Evolutionary conservation across 2,797 vertebrate species (phyloP), one percentile per base, ranked within the genome.

Genomic region (Hapalemur alaotrensis): DNA sequence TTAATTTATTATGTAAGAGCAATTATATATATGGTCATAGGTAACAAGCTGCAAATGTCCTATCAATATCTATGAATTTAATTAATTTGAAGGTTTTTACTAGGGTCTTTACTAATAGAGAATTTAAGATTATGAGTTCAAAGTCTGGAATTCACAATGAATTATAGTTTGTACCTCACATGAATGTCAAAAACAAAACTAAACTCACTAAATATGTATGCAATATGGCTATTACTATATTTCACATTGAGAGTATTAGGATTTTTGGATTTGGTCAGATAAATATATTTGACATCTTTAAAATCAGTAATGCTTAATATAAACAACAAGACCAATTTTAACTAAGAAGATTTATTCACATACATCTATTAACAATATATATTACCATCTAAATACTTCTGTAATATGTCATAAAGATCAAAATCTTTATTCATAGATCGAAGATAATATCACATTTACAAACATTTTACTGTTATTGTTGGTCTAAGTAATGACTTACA

Each of bases 341-440:
- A 48, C 81, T 1, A 52, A 38, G 15, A 93, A 46, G 4, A 50
- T 67, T 20, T 0, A 84, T 85, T 54, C 7, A 46, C 11, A 11
- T 28, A n/a, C 79, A 97, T 96, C 89, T 63, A 41, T 82, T 25
- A 79, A 84, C 18, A n/a, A 48, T 48, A 52, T 46, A 52, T 79
- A 75, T 2, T 2, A 25, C 18, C 79, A 89, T 85, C 95, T 65
- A 6, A 75, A 38, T n/a, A 6, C 82, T 9, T 72, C 17, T 82
- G 87, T 96, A 89, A 48, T 92, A 96, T 90, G 5, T 14, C 91
- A 76, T 96, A 93, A 79, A 97, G 81, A 65, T 88, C 72, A 93
- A 72, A 75, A 57, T 88, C 12, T 2, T 90, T 86, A 17, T 43
- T 79, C 70, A 46, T 57, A 13, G n/a, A 4, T n/a, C 25, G 91